These are phyloP conservation scores for Dendrolimus houi DNA, from an alignment of 2,888 invertebrate species.

Conservation along the genomic window DNA sequence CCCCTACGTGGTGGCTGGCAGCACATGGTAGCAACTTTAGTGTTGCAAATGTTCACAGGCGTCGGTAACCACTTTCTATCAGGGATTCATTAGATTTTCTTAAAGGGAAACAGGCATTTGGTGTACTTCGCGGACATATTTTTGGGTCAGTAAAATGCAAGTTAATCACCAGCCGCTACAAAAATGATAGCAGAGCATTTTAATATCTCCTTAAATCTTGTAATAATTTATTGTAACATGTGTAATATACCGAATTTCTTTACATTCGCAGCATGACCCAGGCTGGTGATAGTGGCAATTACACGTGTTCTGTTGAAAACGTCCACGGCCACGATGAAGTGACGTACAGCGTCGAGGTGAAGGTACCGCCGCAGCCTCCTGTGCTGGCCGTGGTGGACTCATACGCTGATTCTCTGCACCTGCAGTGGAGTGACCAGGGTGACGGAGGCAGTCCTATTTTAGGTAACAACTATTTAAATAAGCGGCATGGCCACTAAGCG, in stretches of 20 bases:
- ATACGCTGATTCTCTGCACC: conserved; percentile 87
- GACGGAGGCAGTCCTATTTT: conserved; percentile 88
- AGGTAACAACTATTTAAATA: conserved; percentile 33
- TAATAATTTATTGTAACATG: neutral
- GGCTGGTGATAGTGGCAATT: conserved; percentile 91
- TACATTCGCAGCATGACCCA: conserved; percentile 74
- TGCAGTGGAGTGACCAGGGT: conserved; percentile 88
- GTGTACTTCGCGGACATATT: too few relatives aligned
- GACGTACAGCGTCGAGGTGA: conserved; percentile 83
- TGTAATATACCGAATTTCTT: neutral
- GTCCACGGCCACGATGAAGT: conserved; percentile 89
- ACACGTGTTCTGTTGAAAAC: conserved; percentile 92
- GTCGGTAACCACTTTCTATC: too few relatives aligned
- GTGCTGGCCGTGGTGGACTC: conserved; percentile 87
- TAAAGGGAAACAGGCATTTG: too few relatives aligned
- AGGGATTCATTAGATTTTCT: too few relatives aligned
- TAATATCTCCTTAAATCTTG: conserved; percentile 4
- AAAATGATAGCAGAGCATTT: too few relatives aligned
- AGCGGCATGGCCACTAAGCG: too few relatives aligned
- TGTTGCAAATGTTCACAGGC: too few relatives aligned
- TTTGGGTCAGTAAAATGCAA: too few relatives aligned
- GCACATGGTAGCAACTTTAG: too few relatives aligned
- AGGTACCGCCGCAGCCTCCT: conserved; percentile 92
- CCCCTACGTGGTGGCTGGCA: too few relatives aligned
- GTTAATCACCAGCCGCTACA: too few relatives aligned